Evolutionary conservation across 2,797 vertebrate genomes (phyloP).

Genomic region (Catharus ustulatus): DNA sequence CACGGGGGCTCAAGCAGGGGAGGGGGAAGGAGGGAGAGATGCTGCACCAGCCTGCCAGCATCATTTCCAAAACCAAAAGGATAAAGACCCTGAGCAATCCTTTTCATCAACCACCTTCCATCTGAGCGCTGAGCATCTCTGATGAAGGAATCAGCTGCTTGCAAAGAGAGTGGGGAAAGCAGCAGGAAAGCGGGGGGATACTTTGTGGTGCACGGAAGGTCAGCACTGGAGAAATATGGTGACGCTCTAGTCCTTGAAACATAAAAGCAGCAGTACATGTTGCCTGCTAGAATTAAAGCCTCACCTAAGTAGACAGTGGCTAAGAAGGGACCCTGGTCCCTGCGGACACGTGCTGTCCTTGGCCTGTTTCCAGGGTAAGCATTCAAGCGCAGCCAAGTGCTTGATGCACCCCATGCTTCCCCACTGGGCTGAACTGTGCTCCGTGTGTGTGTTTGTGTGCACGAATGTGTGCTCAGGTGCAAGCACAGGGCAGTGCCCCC

Average conservation of each 20-base stretch:
- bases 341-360: background rate
- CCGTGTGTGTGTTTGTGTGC: background rate
- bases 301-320: background rate
- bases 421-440: background rate
- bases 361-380: slow-evolving; percentile 10
- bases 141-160: background rate
- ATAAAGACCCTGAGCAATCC: background rate
- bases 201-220: background rate
- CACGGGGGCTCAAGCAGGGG: background rate
- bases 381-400: background rate
- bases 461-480: slow-evolving; percentile 30
- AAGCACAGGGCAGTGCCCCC: background rate
- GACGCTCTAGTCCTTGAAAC: background rate
- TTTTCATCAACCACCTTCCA: background rate
- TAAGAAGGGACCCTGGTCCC: background rate
- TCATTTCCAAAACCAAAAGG: background rate
- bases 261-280: background rate
- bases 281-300: background rate
- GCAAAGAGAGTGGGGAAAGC: background rate
- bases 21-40: background rate
- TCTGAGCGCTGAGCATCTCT: background rate
- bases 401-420: background rate
- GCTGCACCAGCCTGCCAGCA: background rate
- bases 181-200: background rate
- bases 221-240: background rate